Base-by-base conservation (phyloP, 2,113 vertebrate species). In the Nerophis ophidion region DNA sequence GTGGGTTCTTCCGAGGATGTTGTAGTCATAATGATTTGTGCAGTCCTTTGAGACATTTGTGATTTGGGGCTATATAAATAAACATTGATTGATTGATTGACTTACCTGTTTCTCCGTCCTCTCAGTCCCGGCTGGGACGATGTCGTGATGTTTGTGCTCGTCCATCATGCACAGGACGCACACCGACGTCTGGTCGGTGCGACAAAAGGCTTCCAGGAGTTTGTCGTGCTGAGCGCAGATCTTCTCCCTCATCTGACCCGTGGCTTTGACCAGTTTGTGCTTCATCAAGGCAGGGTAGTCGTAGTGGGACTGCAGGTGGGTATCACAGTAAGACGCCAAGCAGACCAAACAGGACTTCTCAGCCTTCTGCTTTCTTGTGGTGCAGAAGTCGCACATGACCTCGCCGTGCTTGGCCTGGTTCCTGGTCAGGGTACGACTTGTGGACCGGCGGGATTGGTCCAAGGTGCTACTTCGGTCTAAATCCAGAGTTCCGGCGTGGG, bases 281-380 rank as follows among this genome's bases (percentile, higher is more conserved):
- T 96, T 96, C 51, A 95, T 93, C 84, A 98, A 90, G 6, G 95
- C 93, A 0, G 95, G 93, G 34, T 95, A 94, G 74, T 96, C 92
- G 60, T 95, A 92, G 58, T 99, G 96, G 53, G 94, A 90, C 79
- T 94, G 93, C 35, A 99, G 77, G 76, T 99, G 96, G 60, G 89
- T 83, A 70, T 96, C 94, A 0, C 96, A 99, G 87, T 96, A 97
- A 58, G 93, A 95, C 6, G 94, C 93, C 87, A 97, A 91, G 76
- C 96, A 99, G 60, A 95, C 92, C 80, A 98, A 80, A 73, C 96
- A 99, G 48, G 95, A 98, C 82, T 94, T 97, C 38, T 93, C 91
- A 0, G 96, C 96, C 74, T 91, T 95, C 76, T 93, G 91, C 87
- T 92, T 96, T 80, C 90, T 93, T 3, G 89, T 89, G 1, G 94